Evolutionary conservation across 2,888 invertebrate genomes (phyloP), one percentile per base, ranked within the genome.

Genomic region (Axea sp.): DNA sequence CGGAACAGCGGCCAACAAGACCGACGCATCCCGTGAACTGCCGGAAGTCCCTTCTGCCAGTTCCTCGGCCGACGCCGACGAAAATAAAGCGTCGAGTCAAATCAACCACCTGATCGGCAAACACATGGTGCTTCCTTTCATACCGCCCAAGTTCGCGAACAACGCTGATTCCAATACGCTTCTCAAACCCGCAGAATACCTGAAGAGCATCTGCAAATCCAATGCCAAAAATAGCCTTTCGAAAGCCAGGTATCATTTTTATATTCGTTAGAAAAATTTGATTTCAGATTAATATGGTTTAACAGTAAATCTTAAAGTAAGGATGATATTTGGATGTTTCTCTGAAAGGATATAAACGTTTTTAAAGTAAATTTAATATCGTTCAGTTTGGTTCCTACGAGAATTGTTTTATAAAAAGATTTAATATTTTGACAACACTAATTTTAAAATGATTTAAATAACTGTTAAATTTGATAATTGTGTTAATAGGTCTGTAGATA

Each of bases 161-260:
- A 90, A 90, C 76, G 91, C 92, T 87, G 93, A 94, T 83, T 92
- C 94, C 69, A 94, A 96, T 88, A 92, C 94, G 71, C 91, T 97
- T 78, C 95, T 97, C 86, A 96, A 96, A 85, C 97, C 96, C 57
- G 96, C 96, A 74, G 96, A 97, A 89, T 97, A 96, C 88, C 89
- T 97, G 81, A 92, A 93, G 85, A 95, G 95, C 85, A 95, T 96
- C 88, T 94, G 92, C 84, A 87, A 87, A 59, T 59, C 49, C 5
- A 59, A 83, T 0, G 14, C 79, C 3, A 86, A 84, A 72, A 85
- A 80, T 75, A 86, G 81, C 43, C 78, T 87, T 9, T 85, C 86
- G 11, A 87, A 87, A 75, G 86, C 87, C 49, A 86, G 87, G 87
- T 87, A 69, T 7, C 1, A 5, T 14, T 7, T 33, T 33, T 31